These are phyloP conservation scores for Colostygia pectinataria DNA, from an alignment of 2,888 invertebrate species.

Conservation along the genomic window DNA sequence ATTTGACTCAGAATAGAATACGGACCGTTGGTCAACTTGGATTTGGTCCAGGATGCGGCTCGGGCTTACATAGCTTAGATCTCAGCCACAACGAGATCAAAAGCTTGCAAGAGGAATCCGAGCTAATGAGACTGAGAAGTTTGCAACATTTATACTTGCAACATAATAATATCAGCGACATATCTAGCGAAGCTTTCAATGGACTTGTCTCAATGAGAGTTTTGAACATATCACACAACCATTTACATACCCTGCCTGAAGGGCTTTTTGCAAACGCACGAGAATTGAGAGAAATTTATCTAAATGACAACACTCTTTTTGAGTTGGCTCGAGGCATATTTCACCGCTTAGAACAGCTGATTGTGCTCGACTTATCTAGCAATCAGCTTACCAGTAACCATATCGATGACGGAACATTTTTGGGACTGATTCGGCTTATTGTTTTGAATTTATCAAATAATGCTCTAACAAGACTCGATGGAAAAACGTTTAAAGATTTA, in stretches of 20 bases:
- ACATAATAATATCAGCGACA: conserved; percentile 91
- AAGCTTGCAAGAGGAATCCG: conserved; percentile 87
- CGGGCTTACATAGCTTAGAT: conserved; percentile 90
- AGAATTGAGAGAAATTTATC: conserved; percentile 91
- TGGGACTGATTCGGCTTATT: conserved; percentile 92
- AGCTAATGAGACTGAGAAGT: conserved; percentile 88
- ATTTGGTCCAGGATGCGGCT: conserved; percentile 85
- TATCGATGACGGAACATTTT: conserved; percentile 92
- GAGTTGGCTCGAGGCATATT: conserved; percentile 92
- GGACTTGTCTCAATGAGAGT: conserved; percentile 90
- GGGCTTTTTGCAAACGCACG: conserved; percentile 91
- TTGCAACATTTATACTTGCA: conserved; percentile 91
- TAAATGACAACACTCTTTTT: conserved; percentile 92
- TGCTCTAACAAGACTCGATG: conserved; percentile 91
- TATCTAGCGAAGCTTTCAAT: conserved; percentile 90
- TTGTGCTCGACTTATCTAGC: conserved; percentile 91
- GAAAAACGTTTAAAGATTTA: conserved; percentile 92
- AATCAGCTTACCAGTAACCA: conserved; percentile 93
- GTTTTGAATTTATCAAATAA: conserved; percentile 94
- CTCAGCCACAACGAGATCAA: conserved; percentile 91
- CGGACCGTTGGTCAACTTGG: conserved; percentile 90
- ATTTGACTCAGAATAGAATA: conserved; percentile 93
- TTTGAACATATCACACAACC: conserved; percentile 94
- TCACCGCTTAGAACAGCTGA: conserved; percentile 91
- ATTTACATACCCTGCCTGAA: conserved; percentile 90